phyloP scores from a whole-genome alignment of 2,888 invertebrate genomes.

The Euplagia quadripunctaria region DNA sequence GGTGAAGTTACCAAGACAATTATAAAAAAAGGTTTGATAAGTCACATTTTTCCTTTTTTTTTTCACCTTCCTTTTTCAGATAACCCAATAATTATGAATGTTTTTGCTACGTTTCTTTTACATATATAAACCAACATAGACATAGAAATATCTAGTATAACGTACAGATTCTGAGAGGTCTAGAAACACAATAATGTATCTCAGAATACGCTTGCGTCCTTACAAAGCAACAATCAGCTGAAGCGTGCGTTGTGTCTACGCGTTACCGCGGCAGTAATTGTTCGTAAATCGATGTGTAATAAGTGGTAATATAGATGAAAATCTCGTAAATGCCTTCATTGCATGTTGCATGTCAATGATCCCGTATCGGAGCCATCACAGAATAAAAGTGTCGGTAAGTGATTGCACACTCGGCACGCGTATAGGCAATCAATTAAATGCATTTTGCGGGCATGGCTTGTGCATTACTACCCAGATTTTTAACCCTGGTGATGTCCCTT shows the following conservation, averaged over 20 bases:
- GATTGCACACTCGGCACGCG: conserved; percentile 25
- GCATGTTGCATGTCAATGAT: conserved; percentile 47
- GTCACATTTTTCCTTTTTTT: too few relatives aligned
- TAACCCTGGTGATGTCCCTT: not conserved
- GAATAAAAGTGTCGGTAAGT: conserved; percentile 31
- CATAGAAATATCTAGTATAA: not conserved
- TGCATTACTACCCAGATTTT: not conserved
- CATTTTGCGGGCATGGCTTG: conserved; percentile 1
- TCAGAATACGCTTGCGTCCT: conserved; percentile 26
- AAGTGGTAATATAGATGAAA: conserved; percentile 39
- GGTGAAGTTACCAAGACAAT: not conserved
- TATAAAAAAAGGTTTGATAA: too few relatives aligned
- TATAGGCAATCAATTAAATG: conserved; percentile 17
- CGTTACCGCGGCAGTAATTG: conserved; percentile 39
- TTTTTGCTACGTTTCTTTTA: not conserved
- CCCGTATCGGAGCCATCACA: conserved; percentile 36
- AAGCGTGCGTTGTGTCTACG: conserved; percentile 18
- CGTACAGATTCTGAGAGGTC: not conserved
- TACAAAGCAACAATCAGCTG: conserved; percentile 14
- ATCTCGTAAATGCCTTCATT: conserved; percentile 36
- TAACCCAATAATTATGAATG: not conserved
- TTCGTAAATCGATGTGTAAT: conserved; percentile 46
- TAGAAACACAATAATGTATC: conserved; percentile 13
- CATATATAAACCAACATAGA: not conserved
- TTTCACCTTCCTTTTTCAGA: not conserved